Conservation (phyloP, 64 coral and sea anemone genomes). For the Montipora capricornis region DNA sequence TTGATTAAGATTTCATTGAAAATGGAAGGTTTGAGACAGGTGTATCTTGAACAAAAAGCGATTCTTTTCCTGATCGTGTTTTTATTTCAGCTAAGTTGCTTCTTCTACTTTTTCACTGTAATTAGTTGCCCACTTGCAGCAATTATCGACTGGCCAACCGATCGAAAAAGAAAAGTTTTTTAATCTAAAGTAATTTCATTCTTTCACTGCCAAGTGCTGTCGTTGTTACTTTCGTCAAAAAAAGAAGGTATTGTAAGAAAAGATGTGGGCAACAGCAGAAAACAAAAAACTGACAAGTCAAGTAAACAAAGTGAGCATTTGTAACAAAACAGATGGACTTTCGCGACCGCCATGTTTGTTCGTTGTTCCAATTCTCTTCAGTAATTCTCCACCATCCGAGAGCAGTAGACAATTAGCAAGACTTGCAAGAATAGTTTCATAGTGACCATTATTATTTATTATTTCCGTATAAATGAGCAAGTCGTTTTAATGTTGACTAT, state of each 20-base stretch:
- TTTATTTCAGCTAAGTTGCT: conserved; percentile 18
- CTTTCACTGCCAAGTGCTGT: conserved; percentile 32
- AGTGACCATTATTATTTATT: not conserved
- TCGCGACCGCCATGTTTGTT: not conserved
- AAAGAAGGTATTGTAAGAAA: conserved; percentile 5
- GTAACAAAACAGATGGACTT: conserved; percentile 42
- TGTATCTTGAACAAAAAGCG: conserved; percentile 47
- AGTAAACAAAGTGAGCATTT: conserved; percentile 17
- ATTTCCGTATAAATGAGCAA: not conserved
- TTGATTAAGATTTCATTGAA: conserved; percentile 5
- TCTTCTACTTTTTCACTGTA: not conserved
- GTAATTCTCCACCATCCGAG: not conserved
- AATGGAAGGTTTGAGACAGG: not conserved
- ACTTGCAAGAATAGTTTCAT: not conserved
- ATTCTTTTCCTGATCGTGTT: conserved; percentile 5
- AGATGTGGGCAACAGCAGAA: conserved; percentile 15
- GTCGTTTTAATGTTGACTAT: too few relatives aligned
- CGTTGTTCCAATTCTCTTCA: not conserved
- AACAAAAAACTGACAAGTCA: conserved; percentile 4
- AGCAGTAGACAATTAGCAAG: conserved; percentile 1
- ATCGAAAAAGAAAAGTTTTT: not conserved
- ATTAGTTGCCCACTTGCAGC: not conserved
- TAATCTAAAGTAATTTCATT: conserved; percentile 3
- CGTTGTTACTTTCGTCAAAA: not conserved
- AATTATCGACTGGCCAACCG: not conserved